These are phyloP conservation scores for Pandion haliaetus DNA, from an alignment of 2,113 vertebrate species.

Conservation along the genomic window DNA sequence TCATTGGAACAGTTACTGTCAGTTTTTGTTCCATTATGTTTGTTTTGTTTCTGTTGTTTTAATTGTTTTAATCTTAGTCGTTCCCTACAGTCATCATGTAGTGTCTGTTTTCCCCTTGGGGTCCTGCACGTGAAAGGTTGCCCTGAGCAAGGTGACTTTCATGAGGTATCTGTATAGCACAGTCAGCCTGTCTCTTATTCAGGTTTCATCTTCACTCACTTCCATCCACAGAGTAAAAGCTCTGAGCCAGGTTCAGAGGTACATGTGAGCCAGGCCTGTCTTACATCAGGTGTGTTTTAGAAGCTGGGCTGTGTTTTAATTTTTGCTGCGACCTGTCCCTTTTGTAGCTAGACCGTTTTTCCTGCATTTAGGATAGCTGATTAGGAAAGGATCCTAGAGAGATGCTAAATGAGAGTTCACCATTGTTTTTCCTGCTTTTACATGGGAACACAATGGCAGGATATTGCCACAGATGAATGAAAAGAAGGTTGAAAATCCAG, in stretches of 20 bases:
- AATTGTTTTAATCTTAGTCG: slow-evolving; percentile 36
- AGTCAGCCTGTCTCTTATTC: neutral
- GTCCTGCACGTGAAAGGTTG: neutral
- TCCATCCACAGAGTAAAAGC: neutral
- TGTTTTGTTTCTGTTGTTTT: slow-evolving; percentile 46
- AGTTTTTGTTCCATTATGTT: slow-evolving; percentile 63
- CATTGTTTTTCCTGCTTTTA: neutral
- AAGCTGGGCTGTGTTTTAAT: neutral
- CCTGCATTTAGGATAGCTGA: neutral
- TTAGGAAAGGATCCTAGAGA: neutral
- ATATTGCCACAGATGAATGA: neutral
- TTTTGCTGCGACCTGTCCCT: neutral
- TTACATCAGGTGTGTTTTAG: neutral
- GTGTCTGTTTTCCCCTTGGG: slow-evolving; percentile 33
- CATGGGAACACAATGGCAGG: neutral
- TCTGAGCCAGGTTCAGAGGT: neutral
- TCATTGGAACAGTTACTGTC: slow-evolving; percentile 68
- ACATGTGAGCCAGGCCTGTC: neutral
- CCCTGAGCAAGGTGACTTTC: neutral
- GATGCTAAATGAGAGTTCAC: neutral
- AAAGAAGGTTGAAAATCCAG: neutral
- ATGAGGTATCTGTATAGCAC: neutral
- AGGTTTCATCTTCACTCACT: neutral
- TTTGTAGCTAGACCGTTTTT: neutral
- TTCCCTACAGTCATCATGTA: slow-evolving; percentile 6